Percentiles rank a stretch among this genome's conserved stretches.
Conservation (phyloP, 2,797 vertebrate species). For the Adrianichthys oophorus region DNA sequence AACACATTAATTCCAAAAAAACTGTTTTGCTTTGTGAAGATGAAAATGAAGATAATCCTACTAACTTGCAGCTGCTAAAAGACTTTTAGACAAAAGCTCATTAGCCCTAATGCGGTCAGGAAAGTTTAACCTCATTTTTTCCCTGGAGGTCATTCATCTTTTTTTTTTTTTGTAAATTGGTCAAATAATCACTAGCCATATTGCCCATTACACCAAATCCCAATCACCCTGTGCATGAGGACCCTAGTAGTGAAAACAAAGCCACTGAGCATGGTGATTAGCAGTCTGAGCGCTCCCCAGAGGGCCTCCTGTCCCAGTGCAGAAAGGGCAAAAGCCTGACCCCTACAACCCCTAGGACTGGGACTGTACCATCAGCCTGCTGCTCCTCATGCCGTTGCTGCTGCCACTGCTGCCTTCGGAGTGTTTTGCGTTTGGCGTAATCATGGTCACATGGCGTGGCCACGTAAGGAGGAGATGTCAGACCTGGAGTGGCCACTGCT, state of each 20-base stretch:
- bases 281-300: slow-evolving; percentile 63
- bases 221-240: slow-evolving; percentile 81
- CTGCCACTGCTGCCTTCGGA: slow-evolving; percentile 86
- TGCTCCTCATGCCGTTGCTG: slow-evolving; percentile 83
- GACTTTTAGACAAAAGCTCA: no score
- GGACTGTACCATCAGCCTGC: slow-evolving; percentile 98
- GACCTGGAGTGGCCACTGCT: slow-evolving; percentile 94
- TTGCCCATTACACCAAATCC: slow-evolving; percentile 91
- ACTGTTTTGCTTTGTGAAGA: no score
- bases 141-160: neutral
- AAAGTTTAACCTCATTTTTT: slow-evolving; percentile 20
- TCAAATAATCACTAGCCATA: slow-evolving; percentile 78
- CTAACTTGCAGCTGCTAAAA: no score
- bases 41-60: no score
- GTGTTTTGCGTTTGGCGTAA: slow-evolving; percentile 99
- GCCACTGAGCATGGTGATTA: slow-evolving; percentile 72
- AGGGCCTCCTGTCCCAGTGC: slow-evolving; percentile 67
- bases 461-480: slow-evolving; percentile 97
- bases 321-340: slow-evolving; percentile 78
- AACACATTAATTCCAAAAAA: no score
- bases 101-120: slow-evolving; percentile 21
- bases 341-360: slow-evolving; percentile 89
- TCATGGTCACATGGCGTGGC: slow-evolving; percentile 99
- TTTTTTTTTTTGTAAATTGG: slow-evolving; percentile 29
- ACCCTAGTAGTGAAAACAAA: slow-evolving; percentile 69